Evolutionary conservation across 1,140 invertebrate species (phyloP).

Genomic region (Drosophila albomicans): DNA sequence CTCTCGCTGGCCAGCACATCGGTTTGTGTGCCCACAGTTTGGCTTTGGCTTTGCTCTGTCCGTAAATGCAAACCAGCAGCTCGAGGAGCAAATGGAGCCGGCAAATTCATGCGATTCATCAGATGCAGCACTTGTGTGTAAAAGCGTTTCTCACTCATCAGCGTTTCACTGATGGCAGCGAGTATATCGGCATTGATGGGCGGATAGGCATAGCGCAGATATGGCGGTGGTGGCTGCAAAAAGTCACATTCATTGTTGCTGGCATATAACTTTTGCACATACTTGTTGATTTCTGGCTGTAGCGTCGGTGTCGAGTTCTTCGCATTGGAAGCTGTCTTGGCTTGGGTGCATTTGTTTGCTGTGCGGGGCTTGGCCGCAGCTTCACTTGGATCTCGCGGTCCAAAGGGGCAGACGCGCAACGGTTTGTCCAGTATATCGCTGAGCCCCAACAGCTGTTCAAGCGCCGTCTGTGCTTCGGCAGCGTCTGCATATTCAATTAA

Average conservation of each 20-base stretch:
- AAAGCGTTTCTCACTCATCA: constrained; percentile 91
- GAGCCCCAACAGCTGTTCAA: constrained; percentile 50
- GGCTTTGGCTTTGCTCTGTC: neutral
- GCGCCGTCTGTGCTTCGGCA: constrained; percentile 47
- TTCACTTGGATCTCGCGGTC: constrained; percentile 6
- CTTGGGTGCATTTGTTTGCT: constrained; percentile 58
- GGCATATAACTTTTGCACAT: constrained; percentile 89
- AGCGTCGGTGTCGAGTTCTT: neutral
- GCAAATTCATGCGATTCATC: constrained; percentile 98
- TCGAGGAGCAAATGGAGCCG: constrained; percentile 90
- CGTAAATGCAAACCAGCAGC: neutral
- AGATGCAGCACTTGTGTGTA: constrained; percentile 96
- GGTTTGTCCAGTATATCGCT: constrained; percentile 62
- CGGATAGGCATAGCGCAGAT: constrained; percentile 92
- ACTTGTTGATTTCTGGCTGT: constrained; percentile 86
- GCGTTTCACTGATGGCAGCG: constrained; percentile 91
- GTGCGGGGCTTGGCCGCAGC: constrained; percentile 1
- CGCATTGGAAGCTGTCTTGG: neutral
- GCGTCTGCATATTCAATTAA: constrained; percentile 54
- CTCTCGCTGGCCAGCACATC: constrained; percentile 41
- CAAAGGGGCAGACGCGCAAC: constrained; percentile 54
- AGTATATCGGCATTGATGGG: constrained; percentile 90
- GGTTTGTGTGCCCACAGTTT: constrained; percentile 53
- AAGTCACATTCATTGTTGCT: constrained; percentile 89
- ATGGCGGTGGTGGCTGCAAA: constrained; percentile 89